These are phyloP conservation scores for Halcyon badia DNA, from an alignment of 2,797 vertebrate species.

Conservation along the genomic window DNA sequence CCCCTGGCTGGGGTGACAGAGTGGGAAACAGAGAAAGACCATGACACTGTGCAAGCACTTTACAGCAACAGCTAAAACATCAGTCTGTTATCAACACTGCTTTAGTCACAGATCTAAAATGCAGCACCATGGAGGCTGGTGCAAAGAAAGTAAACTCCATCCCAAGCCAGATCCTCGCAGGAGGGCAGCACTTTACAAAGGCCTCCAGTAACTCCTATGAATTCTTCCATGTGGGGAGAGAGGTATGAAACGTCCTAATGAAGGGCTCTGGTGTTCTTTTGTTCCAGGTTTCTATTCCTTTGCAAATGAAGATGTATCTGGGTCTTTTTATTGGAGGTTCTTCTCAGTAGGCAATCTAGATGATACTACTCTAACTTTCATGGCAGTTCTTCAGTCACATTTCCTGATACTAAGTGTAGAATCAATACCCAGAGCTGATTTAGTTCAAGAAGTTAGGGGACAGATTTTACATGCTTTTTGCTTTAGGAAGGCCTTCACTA, in stretches of 20 bases:
- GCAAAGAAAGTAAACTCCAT: background rate
- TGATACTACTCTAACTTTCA: background rate
- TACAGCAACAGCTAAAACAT: background rate
- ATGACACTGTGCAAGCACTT: background rate
- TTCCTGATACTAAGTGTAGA: background rate
- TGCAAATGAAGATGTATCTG: background rate
- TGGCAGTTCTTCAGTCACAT: background rate
- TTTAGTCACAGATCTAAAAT: background rate
- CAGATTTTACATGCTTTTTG: background rate
- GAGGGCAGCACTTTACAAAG: background rate
- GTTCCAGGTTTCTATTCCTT: background rate
- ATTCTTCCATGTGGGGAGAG: background rate
- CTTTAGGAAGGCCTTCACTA: background rate
- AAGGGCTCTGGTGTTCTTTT: background rate
- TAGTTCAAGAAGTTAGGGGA: background rate
- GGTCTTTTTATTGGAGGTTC: background rate
- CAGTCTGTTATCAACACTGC: background rate
- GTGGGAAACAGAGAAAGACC: background rate
- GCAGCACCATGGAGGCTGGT: rapidly evolving
- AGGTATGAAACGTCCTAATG: background rate
- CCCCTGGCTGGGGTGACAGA: background rate
- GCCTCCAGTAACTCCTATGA: background rate
- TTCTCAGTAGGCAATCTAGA: background rate
- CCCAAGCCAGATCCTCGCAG: background rate
- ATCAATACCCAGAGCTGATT: background rate